phyloP scores from a whole-genome alignment of 2,113 vertebrate genomes.

The Siphamia tubifer region DNA sequence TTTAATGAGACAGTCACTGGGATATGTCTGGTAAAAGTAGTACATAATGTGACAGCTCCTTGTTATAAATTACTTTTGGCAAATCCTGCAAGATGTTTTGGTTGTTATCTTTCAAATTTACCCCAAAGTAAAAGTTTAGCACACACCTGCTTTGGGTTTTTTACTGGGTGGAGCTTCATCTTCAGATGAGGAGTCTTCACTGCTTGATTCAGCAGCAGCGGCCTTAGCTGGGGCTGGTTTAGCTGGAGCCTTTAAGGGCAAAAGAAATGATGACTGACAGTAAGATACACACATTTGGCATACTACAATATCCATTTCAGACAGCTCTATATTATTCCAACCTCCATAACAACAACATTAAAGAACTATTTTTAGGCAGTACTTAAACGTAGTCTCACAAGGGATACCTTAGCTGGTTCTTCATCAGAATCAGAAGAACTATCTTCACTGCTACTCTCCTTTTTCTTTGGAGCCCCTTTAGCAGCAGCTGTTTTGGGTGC shows the following conservation, averaged over 20 bases:
- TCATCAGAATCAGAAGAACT: slow-evolving; percentile 81
- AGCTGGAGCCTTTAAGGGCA: slow-evolving; percentile 55
- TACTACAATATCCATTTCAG: neutral
- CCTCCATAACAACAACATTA: neutral
- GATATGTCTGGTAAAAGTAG: too few relatives aligned
- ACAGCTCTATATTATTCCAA: neutral
- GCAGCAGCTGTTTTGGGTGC: slow-evolving; percentile 51
- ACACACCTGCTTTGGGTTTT: slow-evolving; percentile 78
- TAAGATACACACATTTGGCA: neutral
- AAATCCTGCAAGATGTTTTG: too few relatives aligned
- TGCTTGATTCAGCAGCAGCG: slow-evolving; percentile 69
- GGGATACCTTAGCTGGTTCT: slow-evolving; percentile 70
- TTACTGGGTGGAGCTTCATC: slow-evolving; percentile 78
- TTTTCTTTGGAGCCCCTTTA: slow-evolving; percentile 61
- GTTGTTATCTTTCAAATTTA: too few relatives aligned
- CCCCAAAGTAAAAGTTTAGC: neutral
- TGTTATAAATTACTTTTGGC: too few relatives aligned
- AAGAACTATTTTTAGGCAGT: neutral
- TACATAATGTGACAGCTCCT: too few relatives aligned
- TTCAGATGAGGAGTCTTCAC: slow-evolving; percentile 78
- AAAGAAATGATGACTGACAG: neutral
- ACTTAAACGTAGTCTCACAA: too few relatives aligned
- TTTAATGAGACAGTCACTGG: too few relatives aligned
- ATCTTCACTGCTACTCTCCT: slow-evolving; percentile 77
- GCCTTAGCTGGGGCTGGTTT: slow-evolving; percentile 45